Conservation (phyloP, 2,113 vertebrate genomes). For the Brevimyrus niger region DNA sequence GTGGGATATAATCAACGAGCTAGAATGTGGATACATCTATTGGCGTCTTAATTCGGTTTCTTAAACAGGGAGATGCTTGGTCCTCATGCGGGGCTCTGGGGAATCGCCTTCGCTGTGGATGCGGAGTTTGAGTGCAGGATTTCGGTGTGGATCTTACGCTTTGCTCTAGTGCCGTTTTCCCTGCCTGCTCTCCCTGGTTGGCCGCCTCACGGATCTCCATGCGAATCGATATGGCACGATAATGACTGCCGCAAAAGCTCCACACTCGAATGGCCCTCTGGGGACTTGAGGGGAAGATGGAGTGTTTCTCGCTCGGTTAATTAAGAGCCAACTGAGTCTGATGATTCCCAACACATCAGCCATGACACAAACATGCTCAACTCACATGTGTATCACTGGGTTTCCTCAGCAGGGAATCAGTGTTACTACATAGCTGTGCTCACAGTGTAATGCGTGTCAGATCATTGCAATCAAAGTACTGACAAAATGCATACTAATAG, state of each 20-base stretch:
- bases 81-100: background rate
- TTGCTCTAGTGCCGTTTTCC: background rate
- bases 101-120: background rate
- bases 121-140: background rate
- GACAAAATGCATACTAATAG: background rate
- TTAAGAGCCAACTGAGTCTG: conserved; percentile 55
- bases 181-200: conserved; percentile 31
- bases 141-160: conserved; percentile 10
- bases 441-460: background rate
- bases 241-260: conserved; percentile 52
- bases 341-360: conserved; percentile 38
- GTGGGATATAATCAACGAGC: conserved; percentile 49
- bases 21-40: conserved; percentile 47
- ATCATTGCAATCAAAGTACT: background rate
- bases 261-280: conserved; percentile 48
- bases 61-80: conserved; percentile 11
- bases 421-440: background rate
- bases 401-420: background rate
- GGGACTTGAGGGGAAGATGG: conserved; percentile 50
- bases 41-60: conserved; percentile 55
- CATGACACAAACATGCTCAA: background rate
- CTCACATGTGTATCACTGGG: background rate
- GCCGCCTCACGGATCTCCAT: conserved; percentile 40
- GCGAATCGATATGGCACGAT: conserved; percentile 48
- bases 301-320: conserved; percentile 48